Conservation (phyloP, 2,113 vertebrate genomes). For the Sciurus niger region DNA sequence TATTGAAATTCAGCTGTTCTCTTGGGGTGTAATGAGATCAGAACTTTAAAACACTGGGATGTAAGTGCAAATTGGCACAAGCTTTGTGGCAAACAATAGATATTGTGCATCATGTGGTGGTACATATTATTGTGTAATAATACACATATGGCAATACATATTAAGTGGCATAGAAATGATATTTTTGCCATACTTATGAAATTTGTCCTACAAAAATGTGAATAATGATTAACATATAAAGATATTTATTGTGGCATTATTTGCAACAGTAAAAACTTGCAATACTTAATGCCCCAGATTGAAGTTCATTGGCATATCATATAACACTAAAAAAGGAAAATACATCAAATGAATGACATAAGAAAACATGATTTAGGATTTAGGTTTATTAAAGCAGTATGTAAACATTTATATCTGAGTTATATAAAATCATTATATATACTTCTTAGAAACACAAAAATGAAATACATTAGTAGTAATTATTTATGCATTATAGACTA, state of each 20-base stretch:
- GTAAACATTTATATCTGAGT: neutral
- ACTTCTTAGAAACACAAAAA: slow-evolving; percentile 25
- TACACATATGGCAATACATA: neutral
- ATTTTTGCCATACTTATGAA: neutral
- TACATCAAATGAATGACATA: neutral
- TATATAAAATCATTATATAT: neutral
- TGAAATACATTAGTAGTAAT: neutral
- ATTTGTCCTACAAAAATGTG: neutral
- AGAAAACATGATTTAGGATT: neutral
- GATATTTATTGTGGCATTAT: slow-evolving; percentile 47
- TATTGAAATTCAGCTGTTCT: slow-evolving; percentile 71
- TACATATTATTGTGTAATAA: neutral
- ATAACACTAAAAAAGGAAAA: slow-evolving; percentile 25
- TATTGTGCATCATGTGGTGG: neutral
- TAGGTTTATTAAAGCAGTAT: neutral
- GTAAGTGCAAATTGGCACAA: slow-evolving; percentile 44
- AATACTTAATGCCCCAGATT: neutral
- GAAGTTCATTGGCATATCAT: neutral
- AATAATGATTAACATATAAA: neutral
- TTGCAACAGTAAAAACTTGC: slow-evolving; percentile 46
- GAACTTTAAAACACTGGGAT: slow-evolving; percentile 49
- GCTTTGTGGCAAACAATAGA: slow-evolving; percentile 25
- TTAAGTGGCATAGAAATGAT: slow-evolving; percentile 1
- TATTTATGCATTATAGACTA: neutral
- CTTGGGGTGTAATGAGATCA: slow-evolving; percentile 58